Percentiles rank a stretch among this genome's conserved stretches.
Conservation (phyloP, 2,797 vertebrate species). For the Lacerta viridis region DNA sequence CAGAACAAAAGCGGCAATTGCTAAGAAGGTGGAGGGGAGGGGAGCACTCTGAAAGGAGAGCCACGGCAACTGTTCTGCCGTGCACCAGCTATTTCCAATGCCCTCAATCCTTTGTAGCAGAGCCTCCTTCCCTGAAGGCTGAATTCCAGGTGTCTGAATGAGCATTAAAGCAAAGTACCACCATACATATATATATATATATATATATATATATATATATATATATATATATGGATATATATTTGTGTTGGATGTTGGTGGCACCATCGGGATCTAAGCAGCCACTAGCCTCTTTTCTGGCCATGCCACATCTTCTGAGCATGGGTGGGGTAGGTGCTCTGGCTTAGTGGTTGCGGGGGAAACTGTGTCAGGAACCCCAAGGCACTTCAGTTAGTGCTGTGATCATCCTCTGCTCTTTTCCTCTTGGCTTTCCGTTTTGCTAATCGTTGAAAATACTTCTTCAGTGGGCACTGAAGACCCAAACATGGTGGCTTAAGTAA, state of each 20-base stretch:
- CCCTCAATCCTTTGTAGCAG: neutral
- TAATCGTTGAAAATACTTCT: neutral
- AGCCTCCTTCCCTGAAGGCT: neutral
- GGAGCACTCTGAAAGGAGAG: neutral
- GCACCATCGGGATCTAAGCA: neutral
- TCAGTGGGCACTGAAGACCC: neutral
- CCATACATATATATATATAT: no score
- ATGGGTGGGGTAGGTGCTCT: neutral
- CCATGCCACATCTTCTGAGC: neutral
- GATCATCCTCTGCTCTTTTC: neutral
- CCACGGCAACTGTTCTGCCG: neutral
- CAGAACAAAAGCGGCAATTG: neutral
- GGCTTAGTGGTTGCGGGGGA: neutral
- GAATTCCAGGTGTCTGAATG: neutral
- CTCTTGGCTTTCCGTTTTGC: neutral
- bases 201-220: no score
- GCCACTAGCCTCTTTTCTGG: neutral
- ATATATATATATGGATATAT: no score
- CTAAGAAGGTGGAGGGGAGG: neutral
- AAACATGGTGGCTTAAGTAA: neutral
- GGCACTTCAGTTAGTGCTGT: neutral
- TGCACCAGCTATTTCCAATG: neutral
- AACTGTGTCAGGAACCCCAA: no score
- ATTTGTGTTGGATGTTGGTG: neutral
- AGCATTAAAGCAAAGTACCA: neutral